A percentile compares a stretch with the other conserved stretches of the same genome.
phyloP scores from a whole-genome alignment of 1,140 invertebrate genomes.

The Frieseomelitta varia region DNA sequence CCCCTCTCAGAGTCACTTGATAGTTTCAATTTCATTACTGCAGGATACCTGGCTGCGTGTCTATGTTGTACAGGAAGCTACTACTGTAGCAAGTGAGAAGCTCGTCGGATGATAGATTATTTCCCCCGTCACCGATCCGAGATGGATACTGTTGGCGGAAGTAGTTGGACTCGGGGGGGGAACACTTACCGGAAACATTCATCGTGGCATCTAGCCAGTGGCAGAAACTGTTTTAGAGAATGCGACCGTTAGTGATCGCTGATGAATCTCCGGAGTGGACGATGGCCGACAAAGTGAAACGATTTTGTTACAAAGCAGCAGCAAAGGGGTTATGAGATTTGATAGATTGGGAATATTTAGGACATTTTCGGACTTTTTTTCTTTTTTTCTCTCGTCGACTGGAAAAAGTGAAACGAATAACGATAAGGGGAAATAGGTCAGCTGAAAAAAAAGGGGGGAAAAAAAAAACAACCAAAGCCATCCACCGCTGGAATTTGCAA shows the following conservation, averaged over 20 bases:
- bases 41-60: background rate
- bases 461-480: too few species aligned
- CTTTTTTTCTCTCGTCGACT: too few species aligned
- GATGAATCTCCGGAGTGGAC: background rate
- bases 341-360: too few species aligned
- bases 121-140: background rate
- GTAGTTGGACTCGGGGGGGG: background rate
- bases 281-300: background rate
- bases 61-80: background rate
- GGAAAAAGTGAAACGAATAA: too few species aligned
- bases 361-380: too few species aligned
- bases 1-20: too few species aligned
- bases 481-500: too few species aligned
- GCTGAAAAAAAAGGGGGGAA: too few species aligned
- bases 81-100: background rate
- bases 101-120: constrained; percentile 8
- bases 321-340: too few species aligned
- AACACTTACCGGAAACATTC: background rate
- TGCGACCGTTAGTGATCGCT: background rate
- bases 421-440: too few species aligned
- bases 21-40: background rate
- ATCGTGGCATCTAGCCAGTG: background rate
- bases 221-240: background rate
- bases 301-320: too few species aligned
- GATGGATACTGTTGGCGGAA: background rate